Evolutionary conservation across 2,797 vertebrate species (phyloP).

Genomic region (Sebastes glaucus): DNA sequence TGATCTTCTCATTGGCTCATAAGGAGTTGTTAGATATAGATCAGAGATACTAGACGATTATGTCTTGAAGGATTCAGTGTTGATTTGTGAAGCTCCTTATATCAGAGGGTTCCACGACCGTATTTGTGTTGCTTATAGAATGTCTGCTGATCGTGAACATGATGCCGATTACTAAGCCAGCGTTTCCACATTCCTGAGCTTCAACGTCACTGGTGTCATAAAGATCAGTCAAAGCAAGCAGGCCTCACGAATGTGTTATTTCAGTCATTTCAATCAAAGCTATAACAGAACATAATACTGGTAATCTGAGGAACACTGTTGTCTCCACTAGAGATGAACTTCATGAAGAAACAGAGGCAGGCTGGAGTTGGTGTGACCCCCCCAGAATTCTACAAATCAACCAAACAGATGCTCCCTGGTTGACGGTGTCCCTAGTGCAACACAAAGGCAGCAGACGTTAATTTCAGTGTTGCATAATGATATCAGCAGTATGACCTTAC

Average conservation of each 20-base stretch:
- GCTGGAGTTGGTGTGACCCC: neutral
- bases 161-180: neutral
- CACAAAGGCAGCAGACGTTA: neutral
- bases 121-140: neutral
- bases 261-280: neutral
- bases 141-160: neutral
- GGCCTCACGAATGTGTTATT: neutral
- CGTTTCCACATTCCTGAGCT: conserved; percentile 6
- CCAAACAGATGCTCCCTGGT: conserved; percentile 15
- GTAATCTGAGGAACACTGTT: neutral
- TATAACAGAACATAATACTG: neutral
- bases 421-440: neutral
- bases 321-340: neutral
- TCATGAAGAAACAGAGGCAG: neutral
- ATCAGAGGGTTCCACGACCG: neutral
- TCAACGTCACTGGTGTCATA: neutral
- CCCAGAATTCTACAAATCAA: neutral
- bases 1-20: neutral
- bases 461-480: conserved; percentile 23
- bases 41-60: neutral
- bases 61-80: neutral
- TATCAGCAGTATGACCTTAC: conserved; percentile 9
- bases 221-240: neutral
- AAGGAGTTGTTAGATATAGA: neutral
- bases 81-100: neutral